A percentile compares a stretch with the other conserved stretches of the same genome.
Evolutionary conservation across 2,113 vertebrate species (phyloP).

Genomic region (Callorhinus ursinus): DNA sequence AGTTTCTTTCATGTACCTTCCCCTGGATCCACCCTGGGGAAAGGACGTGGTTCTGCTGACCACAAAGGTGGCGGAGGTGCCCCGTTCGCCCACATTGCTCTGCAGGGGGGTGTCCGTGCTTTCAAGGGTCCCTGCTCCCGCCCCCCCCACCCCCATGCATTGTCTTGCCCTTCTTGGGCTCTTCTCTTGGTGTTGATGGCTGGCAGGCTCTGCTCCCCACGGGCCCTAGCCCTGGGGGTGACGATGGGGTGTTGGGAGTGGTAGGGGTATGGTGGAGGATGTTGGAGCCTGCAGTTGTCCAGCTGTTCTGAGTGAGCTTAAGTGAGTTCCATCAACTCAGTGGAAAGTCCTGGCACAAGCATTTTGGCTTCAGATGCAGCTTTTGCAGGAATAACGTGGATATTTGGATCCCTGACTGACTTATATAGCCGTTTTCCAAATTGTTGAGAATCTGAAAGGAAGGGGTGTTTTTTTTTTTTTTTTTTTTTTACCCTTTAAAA

Average conservation of each 20-base stretch:
- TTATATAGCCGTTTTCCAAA: not conserved
- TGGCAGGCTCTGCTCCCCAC: not conserved
- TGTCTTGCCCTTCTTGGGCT: not conserved
- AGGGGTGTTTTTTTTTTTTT: not conserved
- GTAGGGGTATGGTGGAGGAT: not conserved
- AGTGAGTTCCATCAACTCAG: not conserved
- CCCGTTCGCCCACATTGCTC: not conserved
- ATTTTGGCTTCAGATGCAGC: not conserved
- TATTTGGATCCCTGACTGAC: not conserved
- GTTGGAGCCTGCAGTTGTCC: not conserved
- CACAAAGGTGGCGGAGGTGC: accelerated
- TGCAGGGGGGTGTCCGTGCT: not conserved
- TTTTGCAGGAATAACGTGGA: not conserved
- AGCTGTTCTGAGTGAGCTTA: not conserved
- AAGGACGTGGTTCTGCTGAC: not conserved
- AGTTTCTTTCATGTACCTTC: not conserved
- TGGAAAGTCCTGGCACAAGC: not conserved
- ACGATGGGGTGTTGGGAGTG: accelerated
- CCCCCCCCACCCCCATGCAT: too few species aligned
- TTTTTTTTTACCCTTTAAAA: constrained; percentile 18
- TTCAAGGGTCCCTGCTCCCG: not conserved
- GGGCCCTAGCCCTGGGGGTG: not conserved
- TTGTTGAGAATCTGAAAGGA: not conserved
- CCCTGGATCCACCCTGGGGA: not conserved
- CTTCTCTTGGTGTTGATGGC: not conserved